Evolutionary conservation across 2,797 vertebrate genomes (phyloP).

Genomic region (Anabacerthia variegaticeps): DNA sequence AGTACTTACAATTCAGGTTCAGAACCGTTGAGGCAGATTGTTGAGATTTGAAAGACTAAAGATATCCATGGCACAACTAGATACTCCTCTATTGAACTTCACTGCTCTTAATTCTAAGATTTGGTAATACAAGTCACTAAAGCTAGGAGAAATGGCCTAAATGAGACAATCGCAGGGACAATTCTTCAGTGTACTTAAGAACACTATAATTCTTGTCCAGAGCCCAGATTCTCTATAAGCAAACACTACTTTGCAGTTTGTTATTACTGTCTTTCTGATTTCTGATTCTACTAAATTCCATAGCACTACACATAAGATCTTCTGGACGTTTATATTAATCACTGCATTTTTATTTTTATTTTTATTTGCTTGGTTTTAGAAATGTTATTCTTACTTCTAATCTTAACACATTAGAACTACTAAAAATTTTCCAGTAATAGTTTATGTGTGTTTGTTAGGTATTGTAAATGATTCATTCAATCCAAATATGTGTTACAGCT

Average conservation of each 20-base stretch:
- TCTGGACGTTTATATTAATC: background rate
- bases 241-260: background rate
- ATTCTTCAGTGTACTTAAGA: background rate
- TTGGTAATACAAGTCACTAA: background rate
- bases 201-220: background rate
- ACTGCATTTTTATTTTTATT: accelerated
- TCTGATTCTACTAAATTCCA: background rate
- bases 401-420: background rate
- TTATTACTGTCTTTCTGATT: background rate
- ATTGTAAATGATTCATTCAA: background rate
- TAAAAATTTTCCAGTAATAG: background rate
- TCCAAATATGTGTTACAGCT: background rate
- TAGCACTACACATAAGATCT: background rate
- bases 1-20: background rate
- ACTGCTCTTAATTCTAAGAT: background rate
- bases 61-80: background rate
- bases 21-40: background rate
- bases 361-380: background rate
- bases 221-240: background rate
- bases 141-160: background rate
- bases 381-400: background rate
- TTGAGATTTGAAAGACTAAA: background rate
- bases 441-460: background rate
- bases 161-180: background rate
- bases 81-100: background rate